These are phyloP conservation scores for Aethina tumida DNA, from an alignment of 1,140 invertebrate genomes.

Conservation along the genomic window DNA sequence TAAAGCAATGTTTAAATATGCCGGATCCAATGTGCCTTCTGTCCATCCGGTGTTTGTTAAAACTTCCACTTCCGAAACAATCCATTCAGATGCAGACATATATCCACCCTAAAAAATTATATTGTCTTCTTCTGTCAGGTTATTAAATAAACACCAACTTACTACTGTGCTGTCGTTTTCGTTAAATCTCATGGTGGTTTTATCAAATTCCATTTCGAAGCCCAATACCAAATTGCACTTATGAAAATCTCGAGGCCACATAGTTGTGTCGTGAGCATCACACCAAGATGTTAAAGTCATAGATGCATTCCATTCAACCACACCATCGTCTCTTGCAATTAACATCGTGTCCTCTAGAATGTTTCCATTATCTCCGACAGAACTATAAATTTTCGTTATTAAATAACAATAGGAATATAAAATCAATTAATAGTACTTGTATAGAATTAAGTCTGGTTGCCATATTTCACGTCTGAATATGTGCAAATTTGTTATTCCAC, in stretches of 20 bases:
- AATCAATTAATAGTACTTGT: conserved; percentile 33
- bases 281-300: conserved; percentile 25
- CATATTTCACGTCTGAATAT: conserved; percentile 34
- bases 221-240: conserved; percentile 24
- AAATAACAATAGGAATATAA: conserved; percentile 2
- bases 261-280: conserved; percentile 15
- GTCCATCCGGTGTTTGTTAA: conserved; percentile 8
- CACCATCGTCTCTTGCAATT: conserved; percentile 19
- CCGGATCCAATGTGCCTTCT: conserved; percentile 9
- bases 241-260: conserved; percentile 29
- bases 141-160: conserved; percentile 29
- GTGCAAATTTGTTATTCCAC: conserved; percentile 27
- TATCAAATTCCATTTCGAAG: conserved; percentile 16
- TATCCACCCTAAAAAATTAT: neutral
- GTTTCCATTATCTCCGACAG: conserved; percentile 11
- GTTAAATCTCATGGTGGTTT: conserved; percentile 14
- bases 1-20: conserved; percentile 19
- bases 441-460: conserved; percentile 35
- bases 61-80: conserved; percentile 15
- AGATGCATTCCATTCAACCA: conserved; percentile 19
- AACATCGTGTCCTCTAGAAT: conserved; percentile 18
- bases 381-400: too few relatives aligned
- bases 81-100: conserved; percentile 18
- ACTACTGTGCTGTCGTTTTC: conserved; percentile 16
- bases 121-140: neutral